These are phyloP conservation scores for Reticulitermes lucifugus DNA, from an alignment of 2,888 invertebrate species.

Conservation along the genomic window DNA sequence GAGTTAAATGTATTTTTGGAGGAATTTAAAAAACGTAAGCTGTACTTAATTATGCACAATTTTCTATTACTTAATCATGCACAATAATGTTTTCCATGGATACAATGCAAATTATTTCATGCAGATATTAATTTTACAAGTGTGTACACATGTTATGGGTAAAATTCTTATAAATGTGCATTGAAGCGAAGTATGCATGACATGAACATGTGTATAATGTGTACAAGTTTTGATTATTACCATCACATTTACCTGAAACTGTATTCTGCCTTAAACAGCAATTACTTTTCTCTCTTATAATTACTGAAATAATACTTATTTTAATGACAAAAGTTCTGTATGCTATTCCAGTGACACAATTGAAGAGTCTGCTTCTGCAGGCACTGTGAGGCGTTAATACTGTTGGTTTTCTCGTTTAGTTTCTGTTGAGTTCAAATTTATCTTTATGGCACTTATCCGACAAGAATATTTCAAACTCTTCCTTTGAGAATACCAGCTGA, in stretches of 20 bases:
- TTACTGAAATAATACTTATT: neutral
- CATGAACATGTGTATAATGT: constrained; percentile 3
- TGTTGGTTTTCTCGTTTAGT: neutral
- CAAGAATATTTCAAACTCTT: neutral
- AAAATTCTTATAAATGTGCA: neutral
- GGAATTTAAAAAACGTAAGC: constrained; percentile 18
- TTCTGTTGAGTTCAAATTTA: neutral
- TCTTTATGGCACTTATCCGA: constrained; percentile 20
- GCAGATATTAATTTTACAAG: constrained; percentile 14
- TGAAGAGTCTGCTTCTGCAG: neutral
- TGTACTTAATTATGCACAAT: constrained; percentile 22
- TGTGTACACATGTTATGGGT: constrained; percentile 9
- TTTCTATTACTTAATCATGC: constrained; percentile 34
- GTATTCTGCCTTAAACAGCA: neutral
- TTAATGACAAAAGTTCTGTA: neutral
- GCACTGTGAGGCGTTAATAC: constrained; percentile 22
- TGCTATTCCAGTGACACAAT: neutral
- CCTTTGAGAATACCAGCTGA: neutral
- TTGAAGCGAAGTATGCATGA: constrained; percentile 10
- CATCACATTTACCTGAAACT: constrained; percentile 21
- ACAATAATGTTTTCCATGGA: constrained; percentile 11
- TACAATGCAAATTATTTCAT: constrained; percentile 25
- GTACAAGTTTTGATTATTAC: constrained; percentile 26
- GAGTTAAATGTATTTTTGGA: constrained; percentile 25
- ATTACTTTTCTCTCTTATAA: neutral